Percentiles rank a stretch among this genome's conserved stretches.
Conservation (phyloP, 2,797 vertebrate species). For the Siniperca scherzeri region DNA sequence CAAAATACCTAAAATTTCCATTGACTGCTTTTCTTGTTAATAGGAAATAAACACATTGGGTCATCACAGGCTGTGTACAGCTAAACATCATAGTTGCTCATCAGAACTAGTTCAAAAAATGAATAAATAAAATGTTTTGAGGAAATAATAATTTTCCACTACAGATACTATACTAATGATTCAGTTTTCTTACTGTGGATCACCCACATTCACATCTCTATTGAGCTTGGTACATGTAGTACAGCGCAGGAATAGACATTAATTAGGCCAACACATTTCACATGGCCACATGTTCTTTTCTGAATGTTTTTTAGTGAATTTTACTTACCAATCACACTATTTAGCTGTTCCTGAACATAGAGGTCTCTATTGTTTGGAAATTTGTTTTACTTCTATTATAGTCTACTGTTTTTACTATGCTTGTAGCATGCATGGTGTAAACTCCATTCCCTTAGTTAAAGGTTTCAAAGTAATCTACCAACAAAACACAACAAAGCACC, state of each 20-base stretch:
- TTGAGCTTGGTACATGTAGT: background rate
- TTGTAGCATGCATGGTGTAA: background rate
- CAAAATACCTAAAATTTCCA: background rate
- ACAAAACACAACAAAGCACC: background rate
- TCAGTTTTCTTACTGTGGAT: background rate
- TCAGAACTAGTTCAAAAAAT: background rate
- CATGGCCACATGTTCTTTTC: background rate
- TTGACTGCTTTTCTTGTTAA: background rate
- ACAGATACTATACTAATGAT: background rate
- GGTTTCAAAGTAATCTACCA: background rate
- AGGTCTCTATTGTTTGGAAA: background rate
- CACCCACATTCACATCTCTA: background rate
- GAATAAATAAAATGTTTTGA: background rate
- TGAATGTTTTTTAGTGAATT: background rate
- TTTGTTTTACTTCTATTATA: background rate
- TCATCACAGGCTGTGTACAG: too few species aligned
- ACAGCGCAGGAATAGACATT: background rate
- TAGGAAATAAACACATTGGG: background rate
- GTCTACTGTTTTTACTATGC: background rate
- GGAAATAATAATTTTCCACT: background rate
- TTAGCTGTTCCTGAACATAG: background rate
- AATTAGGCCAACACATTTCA: background rate
- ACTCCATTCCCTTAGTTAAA: background rate
- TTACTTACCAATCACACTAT: background rate
- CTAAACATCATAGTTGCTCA: background rate